Evolutionary conservation across 2,113 vertebrate genomes (phyloP).

Genomic region (Epinephelus cyanopodus): DNA sequence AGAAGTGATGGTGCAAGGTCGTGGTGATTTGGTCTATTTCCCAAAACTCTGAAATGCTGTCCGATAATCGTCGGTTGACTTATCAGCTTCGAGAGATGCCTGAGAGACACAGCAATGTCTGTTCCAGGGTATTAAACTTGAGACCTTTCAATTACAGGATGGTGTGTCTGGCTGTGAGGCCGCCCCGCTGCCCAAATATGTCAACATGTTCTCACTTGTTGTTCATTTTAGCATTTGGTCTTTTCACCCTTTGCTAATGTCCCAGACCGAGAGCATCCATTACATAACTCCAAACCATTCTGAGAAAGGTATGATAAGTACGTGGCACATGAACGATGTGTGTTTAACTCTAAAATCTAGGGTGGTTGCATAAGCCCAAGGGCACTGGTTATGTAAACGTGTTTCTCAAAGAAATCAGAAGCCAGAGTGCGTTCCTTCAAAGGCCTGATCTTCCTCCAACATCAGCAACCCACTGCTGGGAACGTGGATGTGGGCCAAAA

Average conservation of each 20-base stretch:
- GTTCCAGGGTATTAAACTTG: background rate
- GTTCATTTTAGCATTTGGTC: background rate
- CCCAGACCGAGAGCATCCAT: background rate
- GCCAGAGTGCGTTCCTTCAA: conserved; percentile 10
- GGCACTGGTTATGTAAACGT: conserved; percentile 39
- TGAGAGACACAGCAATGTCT: background rate
- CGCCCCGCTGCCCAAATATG: background rate
- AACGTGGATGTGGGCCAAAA: conserved; percentile 12
- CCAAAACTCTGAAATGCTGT: too few species aligned
- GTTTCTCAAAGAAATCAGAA: conserved; percentile 23
- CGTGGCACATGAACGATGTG: background rate
- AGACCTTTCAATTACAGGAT: background rate
- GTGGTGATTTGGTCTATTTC: too few species aligned
- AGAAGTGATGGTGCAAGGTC: too few species aligned
- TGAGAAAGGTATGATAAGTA: conserved; percentile 16
- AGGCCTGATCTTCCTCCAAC: conserved; percentile 42
- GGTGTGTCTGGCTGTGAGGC: background rate
- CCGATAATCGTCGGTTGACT: too few species aligned
- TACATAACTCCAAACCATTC: background rate
- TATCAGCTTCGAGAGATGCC: background rate
- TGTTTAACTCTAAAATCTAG: background rate
- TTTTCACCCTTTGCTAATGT: background rate
- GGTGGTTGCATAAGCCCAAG: conserved; percentile 25
- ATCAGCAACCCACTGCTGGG: conserved; percentile 36
- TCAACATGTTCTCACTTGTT: background rate